These are phyloP conservation scores for Cyprinodon variegatus DNA, from an alignment of 2,113 vertebrate species.

Conservation along the genomic window DNA sequence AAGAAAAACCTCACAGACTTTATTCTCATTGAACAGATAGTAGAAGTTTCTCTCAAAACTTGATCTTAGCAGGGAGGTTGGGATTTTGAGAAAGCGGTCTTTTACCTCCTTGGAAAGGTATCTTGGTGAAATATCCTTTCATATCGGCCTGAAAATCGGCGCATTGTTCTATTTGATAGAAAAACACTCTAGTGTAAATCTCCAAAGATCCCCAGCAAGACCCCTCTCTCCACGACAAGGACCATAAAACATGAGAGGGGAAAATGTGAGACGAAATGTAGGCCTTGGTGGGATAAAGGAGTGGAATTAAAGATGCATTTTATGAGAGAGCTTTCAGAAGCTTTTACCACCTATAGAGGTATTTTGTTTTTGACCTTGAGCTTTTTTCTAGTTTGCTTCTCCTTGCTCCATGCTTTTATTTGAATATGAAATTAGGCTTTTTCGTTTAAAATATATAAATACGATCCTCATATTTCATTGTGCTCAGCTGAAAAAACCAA, in stretches of 20 bases:
- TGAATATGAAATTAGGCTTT: slow-evolving; percentile 19
- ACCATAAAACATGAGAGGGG: slow-evolving; percentile 71
- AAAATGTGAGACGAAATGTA: slow-evolving; percentile 35
- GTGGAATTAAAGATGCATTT: slow-evolving; percentile 73
- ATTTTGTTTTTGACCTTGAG: slow-evolving; percentile 69
- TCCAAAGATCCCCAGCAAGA: slow-evolving; percentile 74
- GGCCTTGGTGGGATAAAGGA: slow-evolving; percentile 70
- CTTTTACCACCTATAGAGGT: slow-evolving; percentile 65
- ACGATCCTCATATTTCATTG: not conserved
- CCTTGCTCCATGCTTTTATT: slow-evolving; percentile 1
- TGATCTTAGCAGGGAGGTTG: slow-evolving; percentile 55
- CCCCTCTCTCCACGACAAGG: slow-evolving; percentile 71
- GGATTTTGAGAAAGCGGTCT: slow-evolving; percentile 67
- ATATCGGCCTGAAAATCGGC: slow-evolving; percentile 70
- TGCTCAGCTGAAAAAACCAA: slow-evolving; percentile 21
- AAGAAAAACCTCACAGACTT: slow-evolving; percentile 64
- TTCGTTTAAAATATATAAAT: not conserved
- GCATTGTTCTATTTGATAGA: slow-evolving; percentile 63
- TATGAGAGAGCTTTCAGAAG: slow-evolving; percentile 60
- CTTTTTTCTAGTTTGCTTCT: slow-evolving; percentile 9
- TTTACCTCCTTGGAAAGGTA: slow-evolving; percentile 48
- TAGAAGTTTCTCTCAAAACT: slow-evolving; percentile 58
- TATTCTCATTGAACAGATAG: slow-evolving; percentile 64
- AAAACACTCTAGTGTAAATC: slow-evolving; percentile 75
- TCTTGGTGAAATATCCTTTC: slow-evolving; percentile 69